A percentile compares a stretch with the other conserved stretches of the same genome.
phyloP scores from a whole-genome alignment of 2,888 invertebrate species.

The Charanyca ferruginea region DNA sequence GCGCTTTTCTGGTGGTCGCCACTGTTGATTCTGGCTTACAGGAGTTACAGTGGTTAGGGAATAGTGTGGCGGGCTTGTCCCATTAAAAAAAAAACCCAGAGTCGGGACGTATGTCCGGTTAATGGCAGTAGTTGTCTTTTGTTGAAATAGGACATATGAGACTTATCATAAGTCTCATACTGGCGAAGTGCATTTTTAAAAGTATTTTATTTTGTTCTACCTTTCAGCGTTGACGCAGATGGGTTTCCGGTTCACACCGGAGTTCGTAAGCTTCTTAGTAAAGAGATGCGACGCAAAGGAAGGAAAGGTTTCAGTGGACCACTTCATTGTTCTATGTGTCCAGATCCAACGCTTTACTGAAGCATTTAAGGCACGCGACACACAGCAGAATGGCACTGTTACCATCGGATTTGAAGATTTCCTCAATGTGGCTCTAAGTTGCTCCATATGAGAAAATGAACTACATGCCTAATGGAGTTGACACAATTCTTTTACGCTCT shows the following conservation, averaged over 20 bases:
- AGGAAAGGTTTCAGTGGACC: constrained; percentile 94
- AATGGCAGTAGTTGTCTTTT: background rate
- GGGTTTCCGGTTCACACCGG: constrained; percentile 96
- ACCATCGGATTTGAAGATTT: constrained; percentile 98
- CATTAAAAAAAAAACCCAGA: too few species aligned
- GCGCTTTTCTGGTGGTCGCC: too few species aligned
- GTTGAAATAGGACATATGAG: background rate
- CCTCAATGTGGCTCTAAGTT: constrained; percentile 95
- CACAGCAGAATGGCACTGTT: constrained; percentile 95
- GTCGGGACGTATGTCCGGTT: background rate
- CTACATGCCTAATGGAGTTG: constrained; percentile 1
- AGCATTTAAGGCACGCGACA: constrained; percentile 95
- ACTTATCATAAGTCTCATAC: background rate
- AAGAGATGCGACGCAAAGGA: constrained; percentile 93
- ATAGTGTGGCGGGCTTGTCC: too few species aligned
- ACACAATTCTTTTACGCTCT: constrained; percentile 24
- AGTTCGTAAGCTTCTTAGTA: constrained; percentile 94
- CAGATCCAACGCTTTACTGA: constrained; percentile 97
- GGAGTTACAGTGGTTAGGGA: too few species aligned
- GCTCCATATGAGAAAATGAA: constrained; percentile 87
- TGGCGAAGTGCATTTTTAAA: background rate
- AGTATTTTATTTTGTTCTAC: constrained; percentile 23
- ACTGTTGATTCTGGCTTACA: too few species aligned
- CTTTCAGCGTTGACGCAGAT: constrained; percentile 95
- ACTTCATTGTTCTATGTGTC: constrained; percentile 97